Conservation (phyloP, 2,888 invertebrate species). For the Yponomeuta plumbellus region DNA sequence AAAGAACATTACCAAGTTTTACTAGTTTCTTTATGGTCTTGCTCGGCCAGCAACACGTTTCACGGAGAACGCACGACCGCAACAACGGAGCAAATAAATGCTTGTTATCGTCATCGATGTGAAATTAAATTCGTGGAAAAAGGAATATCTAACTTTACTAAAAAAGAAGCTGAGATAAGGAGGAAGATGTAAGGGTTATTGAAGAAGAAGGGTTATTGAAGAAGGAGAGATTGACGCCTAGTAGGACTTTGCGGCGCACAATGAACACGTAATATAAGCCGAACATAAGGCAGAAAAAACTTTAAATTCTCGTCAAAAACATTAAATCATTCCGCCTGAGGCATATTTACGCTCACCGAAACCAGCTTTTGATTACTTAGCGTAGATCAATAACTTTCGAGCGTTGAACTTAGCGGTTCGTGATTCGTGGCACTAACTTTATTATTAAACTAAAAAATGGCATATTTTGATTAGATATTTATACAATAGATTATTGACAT, state of each 20-base stretch:
- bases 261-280: conserved; percentile 17
- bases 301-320: conserved; percentile 48
- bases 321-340: conserved; percentile 59
- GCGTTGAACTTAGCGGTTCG: conserved; percentile 57
- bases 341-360: conserved; percentile 60
- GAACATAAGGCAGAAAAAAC: conserved; percentile 42
- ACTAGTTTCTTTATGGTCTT: conserved; percentile 58
- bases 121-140: conserved; percentile 41
- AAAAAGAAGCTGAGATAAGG: too few species aligned
- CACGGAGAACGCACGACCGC: conserved; percentile 51
- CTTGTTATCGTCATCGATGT: conserved; percentile 27
- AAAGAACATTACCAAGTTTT: conserved; percentile 52
- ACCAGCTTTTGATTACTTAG: conserved; percentile 51
- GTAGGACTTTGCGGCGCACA: too few species aligned
- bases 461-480: too few species aligned
- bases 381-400: conserved; percentile 51
- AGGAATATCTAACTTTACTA: too few species aligned
- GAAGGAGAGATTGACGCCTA: too few species aligned
- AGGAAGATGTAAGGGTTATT: too few species aligned
- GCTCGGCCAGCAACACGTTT: conserved; percentile 50
- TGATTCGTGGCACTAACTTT: conserved; percentile 24
- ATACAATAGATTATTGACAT: too few species aligned
- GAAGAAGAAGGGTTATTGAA: too few species aligned
- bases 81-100: conserved; percentile 41
- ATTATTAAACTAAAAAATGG: neutral